Percentiles rank a stretch among this genome's conserved stretches.
Evolutionary conservation across 2,888 invertebrate genomes (phyloP).

Genomic region (Plutella xylostella): DNA sequence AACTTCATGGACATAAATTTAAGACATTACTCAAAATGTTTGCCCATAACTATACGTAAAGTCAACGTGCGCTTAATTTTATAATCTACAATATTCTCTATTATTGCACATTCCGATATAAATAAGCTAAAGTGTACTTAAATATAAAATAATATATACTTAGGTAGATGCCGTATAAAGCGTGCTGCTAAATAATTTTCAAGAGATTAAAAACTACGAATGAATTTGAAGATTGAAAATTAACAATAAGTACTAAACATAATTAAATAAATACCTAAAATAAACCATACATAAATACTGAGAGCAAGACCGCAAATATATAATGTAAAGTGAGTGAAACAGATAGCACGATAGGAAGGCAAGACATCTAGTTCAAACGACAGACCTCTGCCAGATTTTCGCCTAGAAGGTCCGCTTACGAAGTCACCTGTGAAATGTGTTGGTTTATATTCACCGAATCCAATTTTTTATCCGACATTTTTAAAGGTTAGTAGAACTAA

Average conservation of each 20-base stretch:
- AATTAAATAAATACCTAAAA: not conserved
- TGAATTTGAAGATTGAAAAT: not conserved
- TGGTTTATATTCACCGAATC: not conserved
- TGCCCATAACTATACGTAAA: too few species aligned
- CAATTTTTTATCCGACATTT: not conserved
- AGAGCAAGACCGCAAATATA: slow-evolving; percentile 44
- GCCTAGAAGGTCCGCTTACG: slow-evolving; percentile 58
- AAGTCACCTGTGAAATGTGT: slow-evolving; percentile 63
- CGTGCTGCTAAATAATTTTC: slow-evolving; percentile 25
- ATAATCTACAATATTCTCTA: too few species aligned
- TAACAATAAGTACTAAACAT: not conserved
- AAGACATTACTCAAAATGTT: too few species aligned
- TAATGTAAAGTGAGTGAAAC: slow-evolving; percentile 25
- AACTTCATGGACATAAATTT: too few species aligned
- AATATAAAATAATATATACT: too few species aligned
- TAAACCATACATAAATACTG: slow-evolving; percentile 24
- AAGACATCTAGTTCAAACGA: slow-evolving; percentile 67
- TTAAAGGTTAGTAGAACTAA: slow-evolving; percentile 32
- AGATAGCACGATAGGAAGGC: slow-evolving; percentile 50
- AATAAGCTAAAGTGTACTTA: too few species aligned
- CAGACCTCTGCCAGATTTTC: slow-evolving; percentile 56
- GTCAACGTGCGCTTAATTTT: too few species aligned
- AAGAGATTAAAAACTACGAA: not conserved
- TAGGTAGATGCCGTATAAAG: slow-evolving; percentile 19
- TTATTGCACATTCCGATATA: slow-evolving; percentile 1